Evolutionary conservation across 2,888 invertebrate species (phyloP), one percentile per base, ranked within the genome.

Genomic region (Platycheirus rosarum): DNA sequence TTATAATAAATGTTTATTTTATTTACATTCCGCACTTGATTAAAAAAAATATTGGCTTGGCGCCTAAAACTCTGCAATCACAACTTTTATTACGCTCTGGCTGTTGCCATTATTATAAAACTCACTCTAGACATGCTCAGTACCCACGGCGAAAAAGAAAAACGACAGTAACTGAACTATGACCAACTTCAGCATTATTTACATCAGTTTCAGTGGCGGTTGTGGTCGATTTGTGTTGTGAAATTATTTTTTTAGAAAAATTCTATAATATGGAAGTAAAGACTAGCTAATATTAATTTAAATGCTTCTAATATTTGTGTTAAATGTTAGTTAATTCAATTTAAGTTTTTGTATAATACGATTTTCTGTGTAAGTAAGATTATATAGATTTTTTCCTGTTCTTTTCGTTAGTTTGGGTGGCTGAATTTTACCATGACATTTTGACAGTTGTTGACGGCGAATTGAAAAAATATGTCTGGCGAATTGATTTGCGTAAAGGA

Each of bases 161-260:
- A 8, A 26, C 26, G 11, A 11, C 23, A 42, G 26, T 16, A 44
- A 29, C 29, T 1, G 1, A 60, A 60, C n/a, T n/a, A 18, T 29
- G 18, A 18, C 44, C 40, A 78, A 84, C 84, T 84, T 84, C 84
- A 78, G 51, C 51, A 74, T 77, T 84, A 73, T 84, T 84, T 84
- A 78, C 68, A 78, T 40, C 71, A 2, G 70, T 70, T 70, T n/a
- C n/a, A n/a, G n/a, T 76, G 80, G 76, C 76, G 70, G 80, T 37
- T 7, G 11, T 35, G 8, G 1, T 53, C 5, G 2, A 29, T 7
- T 37, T 14, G 55, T 46, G 63, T 29, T 51, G 69, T 57, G 51
- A 48, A 55, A 55, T 48, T 42, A n/a, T 57, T 76, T 51, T 40
- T 8, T 40, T 20, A 5, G 2, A 18, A 18, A 42, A 42, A 62